Percentiles rank a stretch among this genome's conserved stretches.
phyloP scores from a whole-genome alignment of 1,140 invertebrate genomes.

The Drosophila orosa region DNA sequence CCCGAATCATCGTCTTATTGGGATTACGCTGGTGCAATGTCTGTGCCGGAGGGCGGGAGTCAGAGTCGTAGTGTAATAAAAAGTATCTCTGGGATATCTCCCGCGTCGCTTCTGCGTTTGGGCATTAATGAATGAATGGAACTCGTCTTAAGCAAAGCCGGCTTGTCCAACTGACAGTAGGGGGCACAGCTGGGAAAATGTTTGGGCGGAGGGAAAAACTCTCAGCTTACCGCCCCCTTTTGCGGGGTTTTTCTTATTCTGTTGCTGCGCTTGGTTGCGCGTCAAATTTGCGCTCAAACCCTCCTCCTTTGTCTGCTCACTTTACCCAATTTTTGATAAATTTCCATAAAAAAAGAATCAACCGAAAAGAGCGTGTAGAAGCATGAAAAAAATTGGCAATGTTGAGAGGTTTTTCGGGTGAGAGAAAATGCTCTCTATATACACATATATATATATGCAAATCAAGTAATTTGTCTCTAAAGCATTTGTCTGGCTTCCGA shows the following conservation, averaged over 20 bases:
- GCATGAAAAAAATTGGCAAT: constrained; percentile 72
- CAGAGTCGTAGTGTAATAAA: constrained; percentile 73
- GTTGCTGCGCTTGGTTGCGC: constrained; percentile 69
- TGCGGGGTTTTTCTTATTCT: constrained; percentile 18
- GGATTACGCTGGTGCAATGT: constrained; percentile 68
- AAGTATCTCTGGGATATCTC: constrained; percentile 63
- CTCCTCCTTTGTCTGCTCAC: background rate
- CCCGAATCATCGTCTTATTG: constrained; percentile 57
- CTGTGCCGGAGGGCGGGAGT: constrained; percentile 29
- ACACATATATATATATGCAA: constrained; percentile 60
- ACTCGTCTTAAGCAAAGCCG: constrained; percentile 60
- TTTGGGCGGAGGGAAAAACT: constrained; percentile 8
- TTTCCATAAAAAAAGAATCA: constrained; percentile 74
- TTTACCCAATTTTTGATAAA: constrained; percentile 54
- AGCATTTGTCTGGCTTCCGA: constrained; percentile 60
- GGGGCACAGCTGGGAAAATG: constrained; percentile 34
- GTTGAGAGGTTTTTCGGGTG: constrained; percentile 66
- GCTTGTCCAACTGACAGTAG: constrained; percentile 49
- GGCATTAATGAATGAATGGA: constrained; percentile 75
- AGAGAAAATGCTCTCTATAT: constrained; percentile 35
- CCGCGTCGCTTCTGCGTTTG: constrained; percentile 39
- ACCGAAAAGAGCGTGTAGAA: constrained; percentile 35
- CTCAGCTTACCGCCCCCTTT: constrained; percentile 1
- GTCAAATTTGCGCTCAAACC: constrained; percentile 66
- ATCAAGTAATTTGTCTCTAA: constrained; percentile 79